A percentile compares a stretch with the other conserved stretches of the same genome.
Evolutionary conservation across 2,113 vertebrate genomes (phyloP).

Genomic region (Malurus melanocephalus): DNA sequence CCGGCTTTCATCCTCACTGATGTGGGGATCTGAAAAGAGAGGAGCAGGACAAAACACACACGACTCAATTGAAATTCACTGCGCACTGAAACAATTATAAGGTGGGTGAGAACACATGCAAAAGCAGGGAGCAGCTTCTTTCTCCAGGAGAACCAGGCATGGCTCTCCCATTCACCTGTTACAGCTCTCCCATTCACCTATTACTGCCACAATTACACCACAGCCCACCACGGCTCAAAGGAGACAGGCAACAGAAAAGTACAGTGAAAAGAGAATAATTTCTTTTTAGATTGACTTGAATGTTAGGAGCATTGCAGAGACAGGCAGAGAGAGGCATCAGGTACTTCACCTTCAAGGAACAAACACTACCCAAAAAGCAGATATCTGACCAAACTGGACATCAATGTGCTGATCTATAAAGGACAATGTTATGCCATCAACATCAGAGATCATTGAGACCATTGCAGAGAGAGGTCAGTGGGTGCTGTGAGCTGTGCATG

Average conservation of each 20-base stretch:
- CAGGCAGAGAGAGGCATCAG: neutral
- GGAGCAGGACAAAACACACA: neutral
- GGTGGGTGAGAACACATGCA: neutral
- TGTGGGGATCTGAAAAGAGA: neutral
- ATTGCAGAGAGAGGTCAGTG: neutral
- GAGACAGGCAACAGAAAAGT: neutral
- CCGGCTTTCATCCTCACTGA: neutral
- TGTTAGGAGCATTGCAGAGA: neutral
- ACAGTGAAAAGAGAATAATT: neutral
- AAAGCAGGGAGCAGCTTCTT: neutral
- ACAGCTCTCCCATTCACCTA: neutral
- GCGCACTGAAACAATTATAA: neutral
- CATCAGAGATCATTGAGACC: neutral
- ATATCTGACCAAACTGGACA: neutral
- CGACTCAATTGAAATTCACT: neutral
- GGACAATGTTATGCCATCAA: neutral
- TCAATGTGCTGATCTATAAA: neutral
- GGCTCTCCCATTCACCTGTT: neutral
- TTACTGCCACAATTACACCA: neutral
- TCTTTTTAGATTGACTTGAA: neutral
- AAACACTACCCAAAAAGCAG: neutral
- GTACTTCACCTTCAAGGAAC: neutral
- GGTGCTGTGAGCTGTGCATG: neutral
- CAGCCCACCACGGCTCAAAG: rapidly evolving
- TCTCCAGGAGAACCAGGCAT: neutral